Conservation (phyloP, 1,140 invertebrate genomes). For the Drosophila ambigua region DNA sequence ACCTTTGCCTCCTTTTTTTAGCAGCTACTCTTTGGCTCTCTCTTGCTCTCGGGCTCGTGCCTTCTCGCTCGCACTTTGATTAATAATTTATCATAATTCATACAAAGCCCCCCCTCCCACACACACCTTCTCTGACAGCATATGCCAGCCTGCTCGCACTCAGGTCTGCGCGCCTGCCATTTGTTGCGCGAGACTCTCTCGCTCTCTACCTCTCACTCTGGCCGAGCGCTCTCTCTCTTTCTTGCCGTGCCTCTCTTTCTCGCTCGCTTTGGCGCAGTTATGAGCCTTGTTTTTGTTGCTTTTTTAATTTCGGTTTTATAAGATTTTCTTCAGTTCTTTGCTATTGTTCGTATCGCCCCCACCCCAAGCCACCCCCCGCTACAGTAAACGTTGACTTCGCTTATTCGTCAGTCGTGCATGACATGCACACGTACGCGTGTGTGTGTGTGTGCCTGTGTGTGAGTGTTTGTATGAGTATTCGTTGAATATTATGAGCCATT, state of each 20-base stretch:
- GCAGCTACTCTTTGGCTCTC: slow-evolving; percentile 22
- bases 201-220: slow-evolving; percentile 18
- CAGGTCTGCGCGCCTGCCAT: slow-evolving; percentile 40
- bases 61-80: slow-evolving; percentile 44
- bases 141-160: slow-evolving; percentile 58
- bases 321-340: slow-evolving; percentile 74
- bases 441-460: slow-evolving; percentile 8
- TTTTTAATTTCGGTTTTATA: slow-evolving; percentile 80
- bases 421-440: background rate
- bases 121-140: slow-evolving; percentile 39
- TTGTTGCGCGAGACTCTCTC: slow-evolving; percentile 34
- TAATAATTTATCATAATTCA: slow-evolving; percentile 84
- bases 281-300: slow-evolving; percentile 67
- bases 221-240: background rate
- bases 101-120: slow-evolving; percentile 61
- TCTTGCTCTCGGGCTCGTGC: slow-evolving; percentile 18
- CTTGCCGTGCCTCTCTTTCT: slow-evolving; percentile 20
- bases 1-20: slow-evolving; percentile 67
- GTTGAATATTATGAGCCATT: slow-evolving; percentile 77
- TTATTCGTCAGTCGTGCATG: slow-evolving; percentile 67
- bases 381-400: slow-evolving; percentile 65
- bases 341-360: slow-evolving; percentile 53
- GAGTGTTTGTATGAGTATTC: slow-evolving; percentile 33
- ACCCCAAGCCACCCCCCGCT: background rate
- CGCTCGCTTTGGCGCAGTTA: slow-evolving; percentile 57